These are phyloP conservation scores for Linurgus olivaceus DNA, from an alignment of 2,797 vertebrate species.

Conservation along the genomic window DNA sequence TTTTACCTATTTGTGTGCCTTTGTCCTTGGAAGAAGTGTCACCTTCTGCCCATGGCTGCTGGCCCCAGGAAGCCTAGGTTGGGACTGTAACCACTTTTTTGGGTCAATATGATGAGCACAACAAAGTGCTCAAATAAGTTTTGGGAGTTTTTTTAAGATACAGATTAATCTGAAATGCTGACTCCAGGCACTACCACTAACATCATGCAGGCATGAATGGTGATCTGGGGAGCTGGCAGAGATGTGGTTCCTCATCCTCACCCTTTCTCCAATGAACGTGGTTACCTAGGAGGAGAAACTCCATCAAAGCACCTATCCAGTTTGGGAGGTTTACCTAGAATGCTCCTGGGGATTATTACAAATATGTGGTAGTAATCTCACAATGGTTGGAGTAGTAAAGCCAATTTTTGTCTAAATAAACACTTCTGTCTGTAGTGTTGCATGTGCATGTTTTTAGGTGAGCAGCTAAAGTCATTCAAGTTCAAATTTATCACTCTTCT, in stretches of 20 bases:
- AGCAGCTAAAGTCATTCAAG: background rate
- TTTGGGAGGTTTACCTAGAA: background rate
- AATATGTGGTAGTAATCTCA: background rate
- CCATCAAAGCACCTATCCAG: background rate
- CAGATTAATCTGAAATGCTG: background rate
- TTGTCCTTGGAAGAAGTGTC: background rate
- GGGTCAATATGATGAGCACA: background rate
- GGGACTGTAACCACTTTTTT: background rate
- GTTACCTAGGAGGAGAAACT: background rate
- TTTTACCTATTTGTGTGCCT: background rate
- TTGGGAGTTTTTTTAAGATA: background rate
- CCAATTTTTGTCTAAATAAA: background rate
- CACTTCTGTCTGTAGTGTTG: background rate
- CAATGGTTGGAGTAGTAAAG: background rate
- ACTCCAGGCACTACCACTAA: background rate
- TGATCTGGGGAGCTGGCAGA: background rate
- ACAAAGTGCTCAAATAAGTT: background rate
- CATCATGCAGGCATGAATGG: rapidly evolving
- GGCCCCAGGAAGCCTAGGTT: background rate
- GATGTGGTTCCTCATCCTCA: background rate
- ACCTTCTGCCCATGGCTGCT: background rate
- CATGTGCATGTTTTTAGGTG: background rate
- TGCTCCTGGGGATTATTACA: background rate
- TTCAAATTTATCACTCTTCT: background rate
- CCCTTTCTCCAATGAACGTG: rapidly evolving